These are phyloP conservation scores for Nematostella vectensis DNA, from an alignment of 92 coral and sea anemone genomes.

Conservation along the genomic window DNA sequence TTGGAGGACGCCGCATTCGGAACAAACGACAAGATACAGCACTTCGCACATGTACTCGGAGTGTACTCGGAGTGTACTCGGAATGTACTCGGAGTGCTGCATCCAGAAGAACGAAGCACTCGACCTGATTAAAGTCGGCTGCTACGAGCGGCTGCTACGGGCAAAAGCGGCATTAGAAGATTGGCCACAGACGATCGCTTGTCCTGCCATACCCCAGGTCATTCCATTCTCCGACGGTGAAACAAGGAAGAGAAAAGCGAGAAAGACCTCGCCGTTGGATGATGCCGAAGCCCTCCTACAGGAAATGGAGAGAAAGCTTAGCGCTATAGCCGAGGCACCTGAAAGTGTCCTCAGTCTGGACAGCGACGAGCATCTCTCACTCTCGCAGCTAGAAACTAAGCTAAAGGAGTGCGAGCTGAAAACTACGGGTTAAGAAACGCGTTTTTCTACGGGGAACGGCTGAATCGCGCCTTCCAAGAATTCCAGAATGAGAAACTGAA, in stretches of 20 bases:
- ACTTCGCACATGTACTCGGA: conserved; percentile 9
- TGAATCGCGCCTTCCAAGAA: conserved; percentile 19
- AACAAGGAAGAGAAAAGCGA: neutral
- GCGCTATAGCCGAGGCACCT: neutral
- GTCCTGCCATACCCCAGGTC: conserved; percentile 8
- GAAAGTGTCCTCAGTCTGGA: neutral
- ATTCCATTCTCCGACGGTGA: neutral
- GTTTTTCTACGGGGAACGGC: conserved; percentile 27
- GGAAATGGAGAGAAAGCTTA: neutral
- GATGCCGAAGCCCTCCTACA: neutral
- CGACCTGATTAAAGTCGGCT: neutral
- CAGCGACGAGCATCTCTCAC: neutral
- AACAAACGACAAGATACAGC: conserved; percentile 11
- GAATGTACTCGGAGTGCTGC: conserved; percentile 17
- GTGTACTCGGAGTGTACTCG: no score
- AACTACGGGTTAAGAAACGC: conserved; percentile 42
- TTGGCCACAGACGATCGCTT: conserved; percentile 16
- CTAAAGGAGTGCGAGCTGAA: conserved; percentile 5
- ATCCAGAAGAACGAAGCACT: conserved; percentile 6
- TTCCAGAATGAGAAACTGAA: conserved; percentile 23
- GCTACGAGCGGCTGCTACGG: neutral
- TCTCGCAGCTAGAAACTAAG: neutral
- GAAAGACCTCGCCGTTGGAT: neutral
- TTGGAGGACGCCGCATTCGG: neutral
- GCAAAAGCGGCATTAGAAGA: conserved; percentile 7